A percentile compares a stretch with the other conserved stretches of the same genome.
Conservation (phyloP, 1,140 invertebrate species). For the Eurosta solidaginis region DNA sequence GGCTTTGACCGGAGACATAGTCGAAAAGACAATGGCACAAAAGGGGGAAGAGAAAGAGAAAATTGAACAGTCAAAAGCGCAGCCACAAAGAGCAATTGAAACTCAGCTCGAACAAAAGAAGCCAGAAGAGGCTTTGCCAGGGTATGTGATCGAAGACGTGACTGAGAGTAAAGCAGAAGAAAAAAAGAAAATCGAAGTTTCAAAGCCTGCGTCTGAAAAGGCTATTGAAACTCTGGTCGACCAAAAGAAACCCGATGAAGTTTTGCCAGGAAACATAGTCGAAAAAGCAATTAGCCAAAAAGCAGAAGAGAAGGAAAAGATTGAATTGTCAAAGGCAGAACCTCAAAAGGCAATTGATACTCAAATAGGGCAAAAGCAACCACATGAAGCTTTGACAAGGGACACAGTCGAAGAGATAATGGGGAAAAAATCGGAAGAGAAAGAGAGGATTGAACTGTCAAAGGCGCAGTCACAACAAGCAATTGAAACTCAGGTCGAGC, state of each 20-base stretch:
- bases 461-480: no score
- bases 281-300: no score
- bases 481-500: no score
- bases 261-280: neutral
- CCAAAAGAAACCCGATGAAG: neutral
- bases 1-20: constrained; percentile 36
- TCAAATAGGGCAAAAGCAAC: no score
- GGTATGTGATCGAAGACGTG: neutral
- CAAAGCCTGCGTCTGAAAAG: neutral
- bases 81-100: constrained; percentile 35
- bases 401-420: no score
- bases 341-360: no score
- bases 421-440: no score
- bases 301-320: no score
- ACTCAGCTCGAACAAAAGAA: constrained; percentile 35
- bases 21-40: constrained; percentile 38
- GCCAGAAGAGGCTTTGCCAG: neutral
- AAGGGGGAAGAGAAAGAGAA: constrained; percentile 34
- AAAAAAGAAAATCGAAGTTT: neutral
- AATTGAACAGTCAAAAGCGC: constrained; percentile 32
- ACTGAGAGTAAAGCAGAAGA: neutral
- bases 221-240: constrained; percentile 10
- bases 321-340: no score
- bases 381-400: no score
- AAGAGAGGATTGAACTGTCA: no score